Percentiles rank a stretch among this genome's conserved stretches.
Conservation (phyloP, 2,888 invertebrate genomes). For the Cyclophora punctaria region DNA sequence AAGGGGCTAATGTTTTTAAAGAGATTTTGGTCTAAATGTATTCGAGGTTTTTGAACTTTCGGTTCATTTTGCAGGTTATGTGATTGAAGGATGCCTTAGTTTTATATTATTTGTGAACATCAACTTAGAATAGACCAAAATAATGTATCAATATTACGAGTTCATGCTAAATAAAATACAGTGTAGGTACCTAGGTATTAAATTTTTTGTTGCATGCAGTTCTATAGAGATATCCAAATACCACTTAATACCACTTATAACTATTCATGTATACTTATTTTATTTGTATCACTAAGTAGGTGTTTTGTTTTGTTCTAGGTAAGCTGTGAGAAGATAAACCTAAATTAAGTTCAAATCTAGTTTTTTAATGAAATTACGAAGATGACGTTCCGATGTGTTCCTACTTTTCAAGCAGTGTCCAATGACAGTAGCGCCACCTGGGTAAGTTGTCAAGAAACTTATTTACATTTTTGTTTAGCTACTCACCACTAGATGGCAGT, state of each 20-base stretch:
- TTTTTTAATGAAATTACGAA: slow-evolving; percentile 37
- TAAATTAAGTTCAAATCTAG: slow-evolving; percentile 31
- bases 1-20: too few relatives aligned
- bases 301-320: slow-evolving; percentile 79
- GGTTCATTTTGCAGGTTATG: too few relatives aligned
- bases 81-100: too few relatives aligned
- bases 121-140: too few relatives aligned
- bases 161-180: too few relatives aligned
- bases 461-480: slow-evolving; percentile 20
- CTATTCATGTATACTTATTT: slow-evolving; percentile 4
- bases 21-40: too few relatives aligned
- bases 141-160: too few relatives aligned
- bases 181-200: too few relatives aligned
- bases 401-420: slow-evolving; percentile 78
- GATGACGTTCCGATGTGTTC: slow-evolving; percentile 82
- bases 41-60: too few relatives aligned
- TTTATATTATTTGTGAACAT: too few relatives aligned
- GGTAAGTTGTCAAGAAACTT: slow-evolving; percentile 66
- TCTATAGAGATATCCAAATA: too few relatives aligned
- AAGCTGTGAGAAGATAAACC: slow-evolving; percentile 74
- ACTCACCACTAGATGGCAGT: slow-evolving; percentile 28
- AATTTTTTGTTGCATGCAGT: too few relatives aligned
- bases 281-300: slow-evolving; percentile 70
- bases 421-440: slow-evolving; percentile 79
- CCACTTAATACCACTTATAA: background rate